phyloP scores from a whole-genome alignment of 2,797 vertebrate species.

The Steatocranus sp. region DNA sequence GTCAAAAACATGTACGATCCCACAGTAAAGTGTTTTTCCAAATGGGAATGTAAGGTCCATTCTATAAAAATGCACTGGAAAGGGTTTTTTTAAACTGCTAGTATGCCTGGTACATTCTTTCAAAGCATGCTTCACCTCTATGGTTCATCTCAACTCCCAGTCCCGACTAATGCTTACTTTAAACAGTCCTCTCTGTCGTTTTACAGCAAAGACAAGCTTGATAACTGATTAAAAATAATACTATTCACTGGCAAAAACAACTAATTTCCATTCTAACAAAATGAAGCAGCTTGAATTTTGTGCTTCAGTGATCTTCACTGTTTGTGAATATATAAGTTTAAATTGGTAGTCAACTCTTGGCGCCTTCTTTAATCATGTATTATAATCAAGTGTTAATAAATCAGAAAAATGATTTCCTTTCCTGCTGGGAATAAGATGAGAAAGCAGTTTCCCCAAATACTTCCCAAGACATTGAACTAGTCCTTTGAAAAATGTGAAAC shows the following conservation, averaged over 20 bases:
- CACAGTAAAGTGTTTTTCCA: neutral
- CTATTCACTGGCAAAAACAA: neutral
- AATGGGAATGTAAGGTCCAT: neutral
- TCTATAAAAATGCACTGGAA: neutral
- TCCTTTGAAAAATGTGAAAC: neutral
- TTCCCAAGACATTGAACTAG: neutral
- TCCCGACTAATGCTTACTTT: neutral
- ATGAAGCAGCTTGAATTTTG: neutral
- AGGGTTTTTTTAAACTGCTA: neutral
- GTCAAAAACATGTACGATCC: neutral
- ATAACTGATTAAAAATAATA: neutral
- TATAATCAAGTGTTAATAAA: neutral
- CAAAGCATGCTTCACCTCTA: neutral
- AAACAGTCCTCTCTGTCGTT: neutral
- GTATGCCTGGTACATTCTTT: slow-evolving; percentile 27
- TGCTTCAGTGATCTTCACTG: neutral
- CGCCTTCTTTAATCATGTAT: neutral
- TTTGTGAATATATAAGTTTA: neutral
- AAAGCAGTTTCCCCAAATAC: neutral
- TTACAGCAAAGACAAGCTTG: neutral
- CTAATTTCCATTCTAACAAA: neutral
- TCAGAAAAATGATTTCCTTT: neutral
- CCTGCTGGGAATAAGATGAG: neutral
- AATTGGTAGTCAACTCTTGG: neutral
- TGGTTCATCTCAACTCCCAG: neutral